Evolutionary conservation across 2,797 vertebrate genomes (phyloP).

Genomic region (Moxostoma hubbsi): DNA sequence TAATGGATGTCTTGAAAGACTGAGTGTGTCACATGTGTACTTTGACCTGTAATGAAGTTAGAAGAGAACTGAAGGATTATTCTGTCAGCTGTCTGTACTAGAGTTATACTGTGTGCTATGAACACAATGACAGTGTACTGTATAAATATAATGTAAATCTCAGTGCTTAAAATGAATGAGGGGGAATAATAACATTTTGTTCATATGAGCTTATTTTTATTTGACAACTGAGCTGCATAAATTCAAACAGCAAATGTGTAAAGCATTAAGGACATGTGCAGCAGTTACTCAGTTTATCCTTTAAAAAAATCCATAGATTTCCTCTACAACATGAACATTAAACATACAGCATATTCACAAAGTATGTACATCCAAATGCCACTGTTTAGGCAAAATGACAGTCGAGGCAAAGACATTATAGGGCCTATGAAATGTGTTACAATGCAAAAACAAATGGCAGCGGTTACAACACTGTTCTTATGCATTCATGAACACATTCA

Average conservation of each 20-base stretch:
- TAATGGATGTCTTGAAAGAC: background rate
- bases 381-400: constrained; percentile 83
- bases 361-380: constrained; percentile 86
- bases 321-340: constrained; percentile 94
- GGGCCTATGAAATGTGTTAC: constrained; percentile 80
- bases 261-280: constrained; percentile 97
- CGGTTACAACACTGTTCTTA: constrained; percentile 64
- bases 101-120: background rate
- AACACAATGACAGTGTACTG: background rate
- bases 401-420: constrained; percentile 84
- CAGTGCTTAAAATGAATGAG: constrained; percentile 5
- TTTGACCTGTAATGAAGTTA: constrained; percentile 1
- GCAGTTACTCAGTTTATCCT: constrained; percentile 86
- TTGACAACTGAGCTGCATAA: constrained; percentile 92
- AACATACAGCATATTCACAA: constrained; percentile 90
- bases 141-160: background rate
- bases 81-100: background rate
- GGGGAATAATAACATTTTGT: constrained; percentile 48
- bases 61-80: background rate
- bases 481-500: constrained; percentile 72
- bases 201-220: constrained; percentile 81
- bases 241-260: constrained; percentile 96
- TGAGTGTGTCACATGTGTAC: background rate
- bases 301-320: constrained; percentile 80
- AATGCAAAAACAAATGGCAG: constrained; percentile 72